Base-by-base conservation (phyloP, 2,888 invertebrate species). In the Synanthedon andrenaeformis region DNA sequence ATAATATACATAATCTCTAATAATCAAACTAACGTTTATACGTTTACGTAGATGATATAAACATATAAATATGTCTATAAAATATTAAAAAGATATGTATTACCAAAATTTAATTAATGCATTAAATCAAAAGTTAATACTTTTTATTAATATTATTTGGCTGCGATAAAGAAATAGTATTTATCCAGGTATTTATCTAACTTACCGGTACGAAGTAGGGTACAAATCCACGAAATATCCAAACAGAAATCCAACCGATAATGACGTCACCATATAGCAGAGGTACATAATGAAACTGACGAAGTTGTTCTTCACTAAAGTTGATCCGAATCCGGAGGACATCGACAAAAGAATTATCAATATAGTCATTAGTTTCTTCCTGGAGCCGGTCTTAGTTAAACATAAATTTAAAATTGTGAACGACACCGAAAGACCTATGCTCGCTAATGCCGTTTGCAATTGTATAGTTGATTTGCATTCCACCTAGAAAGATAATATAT, bases 181-280 rank as follows among this genome's bases (percentile, higher is more conserved):
- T 3, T 3, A 19, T 0, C 19, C 19, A 19, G 19, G 19, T 19
- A 19, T 19, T 19, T 19, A 19, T 19, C 23, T n/a, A 42, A 42
- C 45, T 42, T 4, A 52, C 52, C 52, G 41, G 23, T 52, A 52
- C 19, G 52, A 42, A 10, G 52, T 52, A 14, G 52, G 52, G 17
- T 52, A 52, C 11, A 52, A 41, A 41, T 52, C 52, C 17, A 52
- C 52, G 19, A 42, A 52, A 14, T 52, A 52, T 12, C 42, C 5
- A 10, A 41, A 52, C 3, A 42, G 4, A 4, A 23, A 19, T 14
- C 42, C 52, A 10, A 10, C 11, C 1, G 11, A 11, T 13, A 52
- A 13, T 17, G 13, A n/a, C 3, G 49, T 54, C 4, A 28, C 5
- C 51, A 52, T 11, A 11, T 17, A 49, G 49, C 49, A 4, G 5